These are phyloP conservation scores for Peromyscus melanophrys DNA, from an alignment of 2,797 vertebrate species.

Conservation along the genomic window DNA sequence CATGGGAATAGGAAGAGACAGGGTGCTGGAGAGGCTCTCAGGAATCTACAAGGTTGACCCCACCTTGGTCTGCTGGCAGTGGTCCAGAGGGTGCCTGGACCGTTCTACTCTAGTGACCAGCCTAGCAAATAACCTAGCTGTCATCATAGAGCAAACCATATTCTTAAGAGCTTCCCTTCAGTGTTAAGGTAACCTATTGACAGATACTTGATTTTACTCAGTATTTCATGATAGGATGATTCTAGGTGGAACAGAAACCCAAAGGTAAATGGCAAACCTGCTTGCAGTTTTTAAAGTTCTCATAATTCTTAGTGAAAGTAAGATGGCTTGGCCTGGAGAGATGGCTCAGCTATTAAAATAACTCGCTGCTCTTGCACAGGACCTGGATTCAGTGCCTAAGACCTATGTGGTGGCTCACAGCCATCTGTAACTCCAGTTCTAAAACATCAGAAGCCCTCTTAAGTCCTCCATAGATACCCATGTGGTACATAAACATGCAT, in stretches of 20 bases:
- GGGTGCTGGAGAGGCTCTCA: too few relatives aligned
- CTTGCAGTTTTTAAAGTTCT: background rate
- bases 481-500: accelerated
- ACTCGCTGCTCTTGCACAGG: background rate
- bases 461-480: background rate
- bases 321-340: background rate
- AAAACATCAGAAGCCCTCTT: background rate
- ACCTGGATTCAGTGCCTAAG: background rate
- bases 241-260: background rate
- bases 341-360: background rate
- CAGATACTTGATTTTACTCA: background rate
- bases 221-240: background rate
- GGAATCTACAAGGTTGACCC: too few relatives aligned
- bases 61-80: too few relatives aligned
- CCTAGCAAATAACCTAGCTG: too few relatives aligned
- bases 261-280: background rate
- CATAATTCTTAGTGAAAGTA: background rate
- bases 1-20: too few relatives aligned
- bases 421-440: background rate
- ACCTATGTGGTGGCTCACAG: background rate
- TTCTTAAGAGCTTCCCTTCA: background rate
- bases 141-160: background rate
- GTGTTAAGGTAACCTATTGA: background rate
- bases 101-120: too few relatives aligned
- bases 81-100: too few relatives aligned